Evolutionary conservation across 2,113 vertebrate genomes (phyloP).

Genomic region (Pao palembangensis): DNA sequence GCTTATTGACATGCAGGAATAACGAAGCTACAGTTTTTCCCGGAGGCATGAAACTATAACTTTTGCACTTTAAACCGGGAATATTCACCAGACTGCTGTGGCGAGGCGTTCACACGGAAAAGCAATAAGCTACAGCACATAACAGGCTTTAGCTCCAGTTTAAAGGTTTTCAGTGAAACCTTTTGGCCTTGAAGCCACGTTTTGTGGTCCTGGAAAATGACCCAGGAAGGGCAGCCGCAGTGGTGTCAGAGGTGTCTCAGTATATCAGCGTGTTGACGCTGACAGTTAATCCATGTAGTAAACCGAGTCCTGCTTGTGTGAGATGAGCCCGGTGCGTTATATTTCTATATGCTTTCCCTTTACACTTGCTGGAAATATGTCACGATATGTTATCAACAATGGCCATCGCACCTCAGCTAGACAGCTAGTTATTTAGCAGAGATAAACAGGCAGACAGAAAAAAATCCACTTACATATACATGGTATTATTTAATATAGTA

Average conservation of each 20-base stretch:
- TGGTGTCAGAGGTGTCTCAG: constrained; percentile 28
- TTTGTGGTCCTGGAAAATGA: constrained; percentile 14
- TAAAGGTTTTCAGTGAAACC: constrained; percentile 31
- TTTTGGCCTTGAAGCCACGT: constrained; percentile 31
- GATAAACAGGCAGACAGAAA: no score
- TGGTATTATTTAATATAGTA: no score
- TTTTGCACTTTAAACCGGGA: constrained; percentile 27
- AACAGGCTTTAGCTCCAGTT: constrained; percentile 24
- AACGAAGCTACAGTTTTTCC: constrained; percentile 1
- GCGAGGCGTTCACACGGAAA: constrained; percentile 35
- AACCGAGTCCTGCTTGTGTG: not conserved
- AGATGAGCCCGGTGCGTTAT: constrained; percentile 3
- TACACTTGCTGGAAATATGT: not conserved
- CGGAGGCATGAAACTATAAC: constrained; percentile 5
- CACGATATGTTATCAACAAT: not conserved
- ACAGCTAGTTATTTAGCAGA: no score
- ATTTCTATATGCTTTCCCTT: constrained; percentile 10
- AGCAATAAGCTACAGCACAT: constrained; percentile 20
- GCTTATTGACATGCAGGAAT: not conserved
- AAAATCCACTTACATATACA: no score
- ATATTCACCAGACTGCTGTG: constrained; percentile 14
- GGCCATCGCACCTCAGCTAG: no score
- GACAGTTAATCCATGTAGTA: constrained; percentile 29
- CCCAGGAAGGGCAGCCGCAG: not conserved
- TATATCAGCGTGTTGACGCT: constrained; percentile 24